Conservation (phyloP, 2,888 invertebrate species). For the Teleogryllus oceanicus region DNA sequence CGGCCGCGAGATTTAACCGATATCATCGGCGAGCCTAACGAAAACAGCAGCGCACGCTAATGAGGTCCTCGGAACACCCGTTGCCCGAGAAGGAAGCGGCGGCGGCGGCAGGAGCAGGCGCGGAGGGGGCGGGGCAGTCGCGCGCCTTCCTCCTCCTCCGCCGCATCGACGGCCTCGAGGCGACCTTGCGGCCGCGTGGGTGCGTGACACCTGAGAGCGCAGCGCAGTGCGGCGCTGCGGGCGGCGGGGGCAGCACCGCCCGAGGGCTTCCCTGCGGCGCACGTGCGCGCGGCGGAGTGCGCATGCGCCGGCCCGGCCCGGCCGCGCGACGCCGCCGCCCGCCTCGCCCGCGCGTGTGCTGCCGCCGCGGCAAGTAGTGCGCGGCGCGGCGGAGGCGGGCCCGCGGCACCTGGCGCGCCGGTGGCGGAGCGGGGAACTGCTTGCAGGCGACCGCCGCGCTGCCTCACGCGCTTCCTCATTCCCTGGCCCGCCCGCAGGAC, state of each 20-base stretch:
- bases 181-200: neutral
- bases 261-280: neutral
- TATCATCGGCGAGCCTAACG: too few relatives aligned
- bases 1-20: too few relatives aligned
- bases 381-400: neutral
- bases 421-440: neutral
- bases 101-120: too few relatives aligned
- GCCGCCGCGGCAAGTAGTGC: neutral
- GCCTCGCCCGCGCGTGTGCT: neutral
- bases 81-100: too few relatives aligned
- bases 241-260: neutral
- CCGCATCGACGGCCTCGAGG: neutral
- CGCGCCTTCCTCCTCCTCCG: neutral
- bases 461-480: neutral
- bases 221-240: neutral
- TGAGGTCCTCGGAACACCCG: too few relatives aligned
- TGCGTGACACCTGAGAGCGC: slow-evolving; percentile 3
- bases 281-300: neutral
- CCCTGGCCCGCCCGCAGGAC: neutral
- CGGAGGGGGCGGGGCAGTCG: neutral
- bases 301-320: neutral
- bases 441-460: neutral
- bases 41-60: too few relatives aligned
- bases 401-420: neutral
- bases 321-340: neutral